Percentiles rank a stretch among this genome's conserved stretches.
Conservation (phyloP, 1,140 invertebrate species). For the Oryzaephilus surinamensis region DNA sequence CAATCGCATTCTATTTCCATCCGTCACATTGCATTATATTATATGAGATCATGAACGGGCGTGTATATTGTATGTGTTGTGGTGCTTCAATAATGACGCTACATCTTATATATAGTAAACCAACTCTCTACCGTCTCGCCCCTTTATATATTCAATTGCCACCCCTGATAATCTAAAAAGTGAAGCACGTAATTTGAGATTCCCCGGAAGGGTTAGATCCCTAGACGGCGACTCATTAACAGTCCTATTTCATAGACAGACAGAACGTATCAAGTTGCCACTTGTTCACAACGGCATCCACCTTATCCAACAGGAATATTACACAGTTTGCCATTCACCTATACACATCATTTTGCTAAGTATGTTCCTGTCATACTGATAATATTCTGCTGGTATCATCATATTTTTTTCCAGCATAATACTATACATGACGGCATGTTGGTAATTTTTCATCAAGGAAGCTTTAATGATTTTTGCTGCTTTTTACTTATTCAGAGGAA, state of each 20-base stretch:
- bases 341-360: not conserved
- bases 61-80: not conserved
- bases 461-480: too few relatives aligned
- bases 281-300: too few relatives aligned
- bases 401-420: too few relatives aligned
- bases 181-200: constrained; percentile 12
- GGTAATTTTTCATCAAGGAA: too few relatives aligned
- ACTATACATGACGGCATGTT: too few relatives aligned
- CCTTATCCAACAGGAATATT: too few relatives aligned
- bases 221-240: constrained; percentile 11
- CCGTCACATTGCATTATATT: constrained; percentile 9
- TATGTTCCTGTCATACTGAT: not conserved
- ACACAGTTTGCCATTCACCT: constrained; percentile 1
- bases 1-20: constrained; percentile 12
- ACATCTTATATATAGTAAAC: too few relatives aligned
- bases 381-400: not conserved
- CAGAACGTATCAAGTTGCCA: constrained; percentile 8
- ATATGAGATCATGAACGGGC: constrained; percentile 1
- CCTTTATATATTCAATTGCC: constrained; percentile 8
- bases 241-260: constrained; percentile 2
- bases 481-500: too few relatives aligned
- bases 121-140: too few relatives aligned
- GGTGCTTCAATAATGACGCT: constrained; percentile 9
- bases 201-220: constrained; percentile 9
- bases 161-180: constrained; percentile 12